Base-by-base conservation (phyloP, 1,140 invertebrate species). In the Neodiprion pinetum region DNA sequence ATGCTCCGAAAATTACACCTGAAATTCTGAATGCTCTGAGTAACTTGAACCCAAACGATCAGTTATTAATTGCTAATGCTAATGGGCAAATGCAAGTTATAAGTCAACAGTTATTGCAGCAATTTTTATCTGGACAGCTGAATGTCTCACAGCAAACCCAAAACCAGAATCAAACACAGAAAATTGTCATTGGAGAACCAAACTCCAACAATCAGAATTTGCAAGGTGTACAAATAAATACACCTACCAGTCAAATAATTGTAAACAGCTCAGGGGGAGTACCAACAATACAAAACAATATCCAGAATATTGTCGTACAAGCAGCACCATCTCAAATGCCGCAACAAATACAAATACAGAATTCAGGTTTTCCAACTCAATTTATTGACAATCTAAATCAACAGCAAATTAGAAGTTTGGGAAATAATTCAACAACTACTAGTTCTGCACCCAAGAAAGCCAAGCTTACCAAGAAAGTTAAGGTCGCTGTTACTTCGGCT, bases 61-160 rank as follows among this genome's bases (percentile, higher is more conserved):
- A 89, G 66, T 66, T 88, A 8, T 73, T 88, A 47, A 89, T 88
- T 40, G 88, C 88, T 0, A 87, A 88, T 75, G 84, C 86, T 0
- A 89, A 89, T 70, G 88, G 88, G 1, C 87, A 89, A 73, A 88
- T 88, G 88, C 88, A 89, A 72, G 83, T 88, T 1, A 88, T 89
- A 12, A 88, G 87, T 78, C 88, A 89, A 65, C 88, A 89, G 47
- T 74, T 87, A 7, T 77, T 89, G 11, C 88, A 89, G 72, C 88
- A 89, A 68, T 83, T 88, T 50, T 71, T 89, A 48, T 81, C 87
- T 3, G 87, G 85, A 7, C 88, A 88, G 48, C 77, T 89, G 61
- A 86, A 86, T 67, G 48, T 81, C 1, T 12, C 14, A 61, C 79
- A 77, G 67, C 78, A 83, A 72, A 68, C 70, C n/a, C 82, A 82